Conservation (phyloP, 2,113 vertebrate species). For the Myotis brandtii region DNA sequence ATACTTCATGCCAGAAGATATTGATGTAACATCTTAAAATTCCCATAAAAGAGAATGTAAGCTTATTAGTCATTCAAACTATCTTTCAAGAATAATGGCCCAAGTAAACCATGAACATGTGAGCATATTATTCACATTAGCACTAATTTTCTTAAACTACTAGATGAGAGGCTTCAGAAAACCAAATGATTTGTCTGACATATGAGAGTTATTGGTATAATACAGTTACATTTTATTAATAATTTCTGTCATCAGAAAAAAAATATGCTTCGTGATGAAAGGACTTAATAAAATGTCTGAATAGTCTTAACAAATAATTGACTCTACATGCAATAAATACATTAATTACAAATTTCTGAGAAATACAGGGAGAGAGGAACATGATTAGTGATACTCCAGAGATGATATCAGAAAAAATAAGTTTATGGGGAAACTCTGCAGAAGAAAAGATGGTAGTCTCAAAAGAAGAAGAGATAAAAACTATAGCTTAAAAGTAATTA, state of each 20-base stretch:
- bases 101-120: neutral
- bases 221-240: neutral
- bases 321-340: slow-evolving; percentile 6
- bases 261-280: neutral
- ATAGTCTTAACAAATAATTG: neutral
- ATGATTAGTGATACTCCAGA: neutral
- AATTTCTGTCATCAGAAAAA: neutral
- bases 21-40: neutral
- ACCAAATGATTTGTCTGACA: neutral
- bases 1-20: neutral
- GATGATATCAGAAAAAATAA: neutral
- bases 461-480: neutral
- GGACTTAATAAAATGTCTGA: neutral
- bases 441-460: neutral
- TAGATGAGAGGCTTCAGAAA: neutral
- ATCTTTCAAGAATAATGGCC: neutral
- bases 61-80: neutral
- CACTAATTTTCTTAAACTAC: neutral
- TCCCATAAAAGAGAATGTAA: neutral
- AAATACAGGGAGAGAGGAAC: neutral
- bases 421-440: neutral
- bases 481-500: neutral
- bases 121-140: neutral
- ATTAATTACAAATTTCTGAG: neutral
- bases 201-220: neutral